A percentile compares a stretch with the other conserved stretches of the same genome.
phyloP scores from a whole-genome alignment of 2,888 invertebrate genomes.

The Mythimna ferrago region DNA sequence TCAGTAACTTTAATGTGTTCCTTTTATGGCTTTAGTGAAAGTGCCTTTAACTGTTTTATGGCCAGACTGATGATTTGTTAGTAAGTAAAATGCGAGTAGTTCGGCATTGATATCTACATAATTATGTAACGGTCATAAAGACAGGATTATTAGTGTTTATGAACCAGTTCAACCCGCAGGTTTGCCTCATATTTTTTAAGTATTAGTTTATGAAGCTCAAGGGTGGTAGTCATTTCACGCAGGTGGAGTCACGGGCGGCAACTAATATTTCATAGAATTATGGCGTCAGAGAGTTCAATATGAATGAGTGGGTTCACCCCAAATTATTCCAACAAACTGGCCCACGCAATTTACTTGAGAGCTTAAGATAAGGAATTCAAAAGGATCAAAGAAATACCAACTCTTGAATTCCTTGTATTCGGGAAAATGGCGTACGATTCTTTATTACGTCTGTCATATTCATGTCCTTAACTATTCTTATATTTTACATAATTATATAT shows the following conservation, averaged over 20 bases:
- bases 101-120: conserved; percentile 44
- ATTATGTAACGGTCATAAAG: conserved; percentile 24
- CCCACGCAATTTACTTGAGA: conserved; percentile 54
- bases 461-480: conserved; percentile 15
- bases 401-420: conserved; percentile 27
- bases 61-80: conserved; percentile 66
- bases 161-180: background rate
- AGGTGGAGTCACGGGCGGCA: no score
- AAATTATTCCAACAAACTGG: conserved; percentile 48
- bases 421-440: conserved; percentile 16
- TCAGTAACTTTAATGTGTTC: conserved; percentile 48
- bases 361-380: conserved; percentile 49
- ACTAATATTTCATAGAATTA: conserved; percentile 7
- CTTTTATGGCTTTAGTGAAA: conserved; percentile 76
- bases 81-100: conserved; percentile 49
- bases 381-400: conserved; percentile 57
- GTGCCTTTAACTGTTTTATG: conserved; percentile 81
- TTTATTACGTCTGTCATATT: conserved; percentile 30
- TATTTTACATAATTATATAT: background rate
- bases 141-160: conserved; percentile 7
- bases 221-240: no score
- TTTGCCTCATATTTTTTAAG: conserved; percentile 1
- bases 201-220: no score
- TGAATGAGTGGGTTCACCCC: conserved; percentile 25
- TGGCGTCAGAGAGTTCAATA: conserved; percentile 36